phyloP scores from a whole-genome alignment of 2,113 vertebrate genomes.

The Bubo blakistoni region DNA sequence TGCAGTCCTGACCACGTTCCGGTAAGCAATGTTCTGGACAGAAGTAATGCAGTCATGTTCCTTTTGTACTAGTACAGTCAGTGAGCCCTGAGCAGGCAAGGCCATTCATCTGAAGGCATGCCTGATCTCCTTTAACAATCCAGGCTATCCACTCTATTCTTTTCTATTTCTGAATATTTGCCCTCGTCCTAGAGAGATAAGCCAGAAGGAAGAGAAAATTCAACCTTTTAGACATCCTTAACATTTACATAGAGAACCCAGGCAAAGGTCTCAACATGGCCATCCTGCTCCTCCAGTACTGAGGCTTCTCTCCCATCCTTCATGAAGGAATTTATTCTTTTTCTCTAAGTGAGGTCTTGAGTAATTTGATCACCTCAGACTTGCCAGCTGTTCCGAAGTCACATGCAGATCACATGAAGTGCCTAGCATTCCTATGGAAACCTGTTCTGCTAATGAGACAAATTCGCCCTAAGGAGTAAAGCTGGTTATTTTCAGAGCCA shows the following conservation, averaged over 20 bases:
- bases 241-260: background rate
- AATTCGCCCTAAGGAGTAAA: background rate
- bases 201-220: background rate
- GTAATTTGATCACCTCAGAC: conserved; percentile 4
- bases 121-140: background rate
- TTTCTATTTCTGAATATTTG: background rate
- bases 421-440: conserved; percentile 10
- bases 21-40: background rate
- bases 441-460: background rate
- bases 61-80: background rate
- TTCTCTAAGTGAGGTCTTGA: background rate
- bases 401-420: background rate
- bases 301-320: background rate
- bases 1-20: background rate
- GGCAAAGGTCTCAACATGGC: background rate
- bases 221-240: background rate
- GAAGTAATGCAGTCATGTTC: background rate
- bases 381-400: conserved; percentile 24
- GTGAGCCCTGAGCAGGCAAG: background rate
- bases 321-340: background rate
- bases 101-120: background rate
- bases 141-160: background rate
- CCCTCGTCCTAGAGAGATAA: background rate
- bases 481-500: conserved; percentile 5
- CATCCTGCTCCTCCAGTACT: background rate